Evolutionary conservation across 2,888 invertebrate species (phyloP).

Genomic region (Nomada fabriciana): DNA sequence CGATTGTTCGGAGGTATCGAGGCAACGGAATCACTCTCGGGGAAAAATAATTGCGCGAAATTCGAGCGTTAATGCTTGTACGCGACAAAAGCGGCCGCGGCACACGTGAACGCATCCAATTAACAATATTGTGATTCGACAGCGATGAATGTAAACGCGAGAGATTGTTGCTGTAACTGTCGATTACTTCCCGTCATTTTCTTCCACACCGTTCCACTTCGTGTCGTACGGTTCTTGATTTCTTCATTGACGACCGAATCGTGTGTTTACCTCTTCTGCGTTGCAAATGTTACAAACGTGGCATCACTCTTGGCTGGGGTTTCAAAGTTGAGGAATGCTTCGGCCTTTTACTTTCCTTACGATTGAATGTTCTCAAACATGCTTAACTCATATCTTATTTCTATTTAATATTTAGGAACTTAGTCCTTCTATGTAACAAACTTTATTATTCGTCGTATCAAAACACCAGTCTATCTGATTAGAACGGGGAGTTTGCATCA

Average conservation of each 20-base stretch:
- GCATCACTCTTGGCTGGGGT: no score
- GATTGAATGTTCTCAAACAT: no score
- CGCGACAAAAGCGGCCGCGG: slow-evolving; percentile 47
- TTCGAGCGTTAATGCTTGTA: slow-evolving; percentile 33
- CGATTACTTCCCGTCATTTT: neutral
- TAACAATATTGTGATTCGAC: slow-evolving; percentile 70
- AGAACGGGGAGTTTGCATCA: no score
- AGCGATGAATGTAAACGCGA: slow-evolving; percentile 11
- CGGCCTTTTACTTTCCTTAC: no score
- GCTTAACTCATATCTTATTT: no score
- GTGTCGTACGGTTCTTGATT: neutral
- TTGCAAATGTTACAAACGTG: no score
- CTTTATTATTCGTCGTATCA: no score
- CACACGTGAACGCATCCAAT: slow-evolving; percentile 68
- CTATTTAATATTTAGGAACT: no score
- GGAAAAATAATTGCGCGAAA: slow-evolving; percentile 82
- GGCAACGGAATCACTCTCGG: slow-evolving; percentile 81
- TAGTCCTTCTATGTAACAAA: no score
- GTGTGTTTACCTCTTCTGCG: no score
- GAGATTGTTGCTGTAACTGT: neutral
- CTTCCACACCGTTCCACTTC: neutral
- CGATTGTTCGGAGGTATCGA: slow-evolving; percentile 82
- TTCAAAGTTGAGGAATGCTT: no score
- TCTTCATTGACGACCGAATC: neutral
- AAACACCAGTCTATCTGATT: no score